Evolutionary conservation across 2,113 vertebrate species (phyloP), one percentile per base, ranked within the genome.

Genomic region (Pipa parva): DNA sequence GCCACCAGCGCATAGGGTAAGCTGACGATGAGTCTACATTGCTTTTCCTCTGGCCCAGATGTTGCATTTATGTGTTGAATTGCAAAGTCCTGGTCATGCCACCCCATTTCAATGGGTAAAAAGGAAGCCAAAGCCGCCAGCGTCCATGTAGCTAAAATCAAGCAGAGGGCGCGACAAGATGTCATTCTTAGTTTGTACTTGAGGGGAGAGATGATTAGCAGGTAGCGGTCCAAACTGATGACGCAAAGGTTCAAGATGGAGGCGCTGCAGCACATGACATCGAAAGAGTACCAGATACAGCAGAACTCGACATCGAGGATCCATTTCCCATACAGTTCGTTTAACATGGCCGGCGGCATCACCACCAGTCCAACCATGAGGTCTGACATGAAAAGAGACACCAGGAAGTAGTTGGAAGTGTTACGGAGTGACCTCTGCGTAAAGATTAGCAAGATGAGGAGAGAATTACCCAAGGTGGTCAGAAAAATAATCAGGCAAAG

Each of bases 191-290:
- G 90, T 83, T 97, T 97, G 89, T 99, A 98, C 22, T 88, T 84
- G 63, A 99, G 85, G 0, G 96, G 97, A 1, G 94, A 97, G 57
- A 94, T 95, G 79, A 98, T 99, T 77, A 99, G 92, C 77, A 99
- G 84, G 81, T 97, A 97, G 1, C 96, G 88, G 85, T 97, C 96
- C 82, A 97, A 77, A 83, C 95, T 98, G 87, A 99, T 99, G 78
- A 94, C 81, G 29, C 96, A 97, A 49, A 99, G 87, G 90, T 99
- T 98, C 71, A 99, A 91, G 77, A 98, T 99, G 81, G 96, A 99
- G 5, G 96, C 95, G 2, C 96, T 98, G 82, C 95, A 98, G 86
- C 95, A 98, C 96, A 99, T 97, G 72, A 97, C 92, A 0, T 99
- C 96, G 1, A 97, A 97, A 83, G 94, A 92, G 55, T 89, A 89